These are phyloP conservation scores for Panurus biarmicus DNA, from an alignment of 2,113 vertebrate species.

Conservation along the genomic window DNA sequence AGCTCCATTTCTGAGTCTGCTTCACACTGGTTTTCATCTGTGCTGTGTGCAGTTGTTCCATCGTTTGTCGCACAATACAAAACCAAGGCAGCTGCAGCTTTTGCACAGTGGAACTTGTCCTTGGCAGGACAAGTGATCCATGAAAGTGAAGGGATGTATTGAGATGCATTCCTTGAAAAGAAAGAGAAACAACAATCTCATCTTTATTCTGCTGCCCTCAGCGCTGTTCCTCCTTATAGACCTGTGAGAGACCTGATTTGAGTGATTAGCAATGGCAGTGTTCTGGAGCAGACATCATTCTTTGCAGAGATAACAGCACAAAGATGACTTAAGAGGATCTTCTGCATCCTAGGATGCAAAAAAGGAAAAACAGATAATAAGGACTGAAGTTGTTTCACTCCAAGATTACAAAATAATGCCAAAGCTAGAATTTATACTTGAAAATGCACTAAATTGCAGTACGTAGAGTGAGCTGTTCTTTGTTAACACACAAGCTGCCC, in stretches of 20 bases:
- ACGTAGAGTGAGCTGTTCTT: neutral
- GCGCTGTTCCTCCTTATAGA: neutral
- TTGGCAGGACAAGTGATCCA: neutral
- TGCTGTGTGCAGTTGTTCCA: neutral
- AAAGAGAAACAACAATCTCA: neutral
- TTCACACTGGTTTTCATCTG: neutral
- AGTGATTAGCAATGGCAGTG: constrained; percentile 10
- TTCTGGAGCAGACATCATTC: constrained; percentile 13
- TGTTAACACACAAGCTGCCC: neutral
- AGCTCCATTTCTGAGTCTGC: neutral
- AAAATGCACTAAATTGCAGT: neutral
- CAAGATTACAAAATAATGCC: neutral
- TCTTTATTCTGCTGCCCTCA: constrained; percentile 17
- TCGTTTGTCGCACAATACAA: rapidly evolving
- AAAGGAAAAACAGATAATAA: neutral
- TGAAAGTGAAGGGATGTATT: neutral
- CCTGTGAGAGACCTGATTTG: neutral
- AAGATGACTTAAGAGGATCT: constrained; percentile 2
- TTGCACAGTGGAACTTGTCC: neutral
- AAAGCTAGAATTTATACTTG: neutral
- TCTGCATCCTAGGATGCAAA: constrained; percentile 7
- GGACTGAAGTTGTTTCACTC: neutral
- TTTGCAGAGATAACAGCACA: constrained; percentile 3
- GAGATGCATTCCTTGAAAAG: neutral
- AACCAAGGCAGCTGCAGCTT: neutral